Evolutionary conservation across 2,797 vertebrate species (phyloP).

Genomic region (Cossypha caffra): DNA sequence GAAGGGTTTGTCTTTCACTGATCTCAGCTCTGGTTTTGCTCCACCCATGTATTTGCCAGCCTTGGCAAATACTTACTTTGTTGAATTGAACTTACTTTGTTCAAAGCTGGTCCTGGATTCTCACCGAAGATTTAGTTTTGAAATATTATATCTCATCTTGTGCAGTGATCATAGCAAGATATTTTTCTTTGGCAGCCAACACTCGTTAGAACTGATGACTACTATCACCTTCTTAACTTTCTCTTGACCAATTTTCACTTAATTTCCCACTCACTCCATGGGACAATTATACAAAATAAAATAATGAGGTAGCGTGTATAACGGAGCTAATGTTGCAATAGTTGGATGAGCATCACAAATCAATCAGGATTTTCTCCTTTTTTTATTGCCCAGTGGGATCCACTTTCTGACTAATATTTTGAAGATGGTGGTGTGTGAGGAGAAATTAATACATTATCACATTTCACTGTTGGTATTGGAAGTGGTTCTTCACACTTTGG

Average conservation of each 20-base stretch:
- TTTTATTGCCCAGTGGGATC: not conserved
- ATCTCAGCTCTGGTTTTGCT: not conserved
- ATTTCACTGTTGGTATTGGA: not conserved
- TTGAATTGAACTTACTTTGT: not conserved
- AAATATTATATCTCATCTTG: not conserved
- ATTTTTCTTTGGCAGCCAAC: not conserved
- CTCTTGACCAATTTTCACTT: not conserved
- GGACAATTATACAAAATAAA: not conserved
- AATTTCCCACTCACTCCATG: not conserved
- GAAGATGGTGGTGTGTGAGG: not conserved
- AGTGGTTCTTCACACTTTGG: not conserved
- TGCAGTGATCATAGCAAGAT: not conserved
- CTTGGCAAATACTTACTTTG: not conserved
- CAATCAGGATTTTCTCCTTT: not conserved
- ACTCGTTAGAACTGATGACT: not conserved
- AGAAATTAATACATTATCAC: not conserved
- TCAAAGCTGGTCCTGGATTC: not conserved
- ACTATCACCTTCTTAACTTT: not conserved
- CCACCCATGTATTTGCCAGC: not conserved
- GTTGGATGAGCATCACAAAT: not conserved
- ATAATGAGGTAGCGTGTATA: not conserved
- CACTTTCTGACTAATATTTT: not conserved
- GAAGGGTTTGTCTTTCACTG: not conserved
- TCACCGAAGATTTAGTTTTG: not conserved
- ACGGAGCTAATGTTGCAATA: not conserved